These are phyloP conservation scores for Gadus chalcogrammus DNA, from an alignment of 2,113 vertebrate genomes.

Conservation along the genomic window DNA sequence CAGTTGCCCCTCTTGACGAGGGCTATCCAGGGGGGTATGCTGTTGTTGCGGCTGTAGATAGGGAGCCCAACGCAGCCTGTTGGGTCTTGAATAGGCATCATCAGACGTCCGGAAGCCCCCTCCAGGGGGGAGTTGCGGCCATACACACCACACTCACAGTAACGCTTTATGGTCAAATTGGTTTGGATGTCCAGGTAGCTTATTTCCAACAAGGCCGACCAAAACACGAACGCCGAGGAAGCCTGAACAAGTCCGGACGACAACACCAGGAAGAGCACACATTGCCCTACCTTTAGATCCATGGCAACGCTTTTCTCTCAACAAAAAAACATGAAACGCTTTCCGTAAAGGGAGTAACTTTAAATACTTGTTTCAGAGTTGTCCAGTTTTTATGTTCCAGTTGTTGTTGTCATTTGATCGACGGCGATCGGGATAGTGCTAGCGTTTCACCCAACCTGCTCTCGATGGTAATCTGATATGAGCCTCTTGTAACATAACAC, in stretches of 20 bases:
- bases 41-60: slow-evolving; percentile 38
- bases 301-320: slow-evolving; percentile 46
- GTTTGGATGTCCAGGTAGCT: slow-evolving; percentile 23
- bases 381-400: slow-evolving; percentile 28
- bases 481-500: slow-evolving; percentile 67
- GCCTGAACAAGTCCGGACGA: slow-evolving; percentile 49
- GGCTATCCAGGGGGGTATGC: slow-evolving; percentile 75
- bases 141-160: slow-evolving; percentile 67
- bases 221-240: slow-evolving; percentile 48
- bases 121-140: slow-evolving; percentile 48
- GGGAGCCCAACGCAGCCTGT: slow-evolving; percentile 49
- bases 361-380: slow-evolving; percentile 27
- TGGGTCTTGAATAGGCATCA: slow-evolving; percentile 53
- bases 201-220: slow-evolving; percentile 60
- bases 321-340: slow-evolving; percentile 40
- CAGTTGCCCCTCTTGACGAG: slow-evolving; percentile 88
- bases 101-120: slow-evolving; percentile 35
- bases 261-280: slow-evolving; percentile 51
- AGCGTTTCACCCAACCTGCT: slow-evolving; percentile 55
- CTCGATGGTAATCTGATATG: slow-evolving; percentile 66
- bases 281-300: slow-evolving; percentile 44
- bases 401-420: slow-evolving; percentile 37
- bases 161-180: slow-evolving; percentile 40
- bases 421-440: slow-evolving; percentile 27
- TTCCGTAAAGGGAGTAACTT: slow-evolving; percentile 2